phyloP scores from a whole-genome alignment of 1,140 invertebrate genomes.

The Melipona quadrifasciata region DNA sequence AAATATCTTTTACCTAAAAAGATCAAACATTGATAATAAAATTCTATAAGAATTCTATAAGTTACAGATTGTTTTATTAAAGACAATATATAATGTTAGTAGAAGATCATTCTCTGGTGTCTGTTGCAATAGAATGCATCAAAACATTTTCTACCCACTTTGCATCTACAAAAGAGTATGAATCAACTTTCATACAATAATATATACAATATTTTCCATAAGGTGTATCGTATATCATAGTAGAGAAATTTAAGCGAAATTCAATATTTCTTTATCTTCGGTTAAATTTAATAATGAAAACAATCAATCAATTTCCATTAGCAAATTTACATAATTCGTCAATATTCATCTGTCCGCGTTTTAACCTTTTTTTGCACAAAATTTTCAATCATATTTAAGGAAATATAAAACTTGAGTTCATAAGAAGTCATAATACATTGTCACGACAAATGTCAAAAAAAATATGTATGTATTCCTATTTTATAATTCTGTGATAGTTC shows the following conservation, averaged over 20 bases:
- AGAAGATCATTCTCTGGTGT: background rate
- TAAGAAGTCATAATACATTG: background rate
- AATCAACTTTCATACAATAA: conserved; percentile 50
- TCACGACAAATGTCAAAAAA: background rate
- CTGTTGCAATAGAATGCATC: background rate
- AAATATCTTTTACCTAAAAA: background rate
- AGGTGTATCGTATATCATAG: conserved; percentile 20
- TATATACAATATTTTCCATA: conserved; percentile 42
- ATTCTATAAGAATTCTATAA: background rate
- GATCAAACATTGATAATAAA: background rate
- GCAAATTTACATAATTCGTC: background rate
- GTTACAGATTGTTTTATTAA: background rate
- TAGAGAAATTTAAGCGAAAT: background rate
- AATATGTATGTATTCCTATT: background rate
- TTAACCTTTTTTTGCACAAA: background rate
- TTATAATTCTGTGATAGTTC: background rate
- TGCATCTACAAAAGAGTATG: conserved; percentile 23
- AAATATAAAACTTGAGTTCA: background rate
- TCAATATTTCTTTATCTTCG: background rate
- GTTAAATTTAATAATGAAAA: background rate
- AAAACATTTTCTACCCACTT: conserved; percentile 51
- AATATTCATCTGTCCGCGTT: background rate
- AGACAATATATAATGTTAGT: background rate
- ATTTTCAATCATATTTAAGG: background rate
- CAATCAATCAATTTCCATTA: background rate